Base-by-base conservation (phyloP, 1,140 invertebrate species). In the Zaprionus tsacasi region DNA sequence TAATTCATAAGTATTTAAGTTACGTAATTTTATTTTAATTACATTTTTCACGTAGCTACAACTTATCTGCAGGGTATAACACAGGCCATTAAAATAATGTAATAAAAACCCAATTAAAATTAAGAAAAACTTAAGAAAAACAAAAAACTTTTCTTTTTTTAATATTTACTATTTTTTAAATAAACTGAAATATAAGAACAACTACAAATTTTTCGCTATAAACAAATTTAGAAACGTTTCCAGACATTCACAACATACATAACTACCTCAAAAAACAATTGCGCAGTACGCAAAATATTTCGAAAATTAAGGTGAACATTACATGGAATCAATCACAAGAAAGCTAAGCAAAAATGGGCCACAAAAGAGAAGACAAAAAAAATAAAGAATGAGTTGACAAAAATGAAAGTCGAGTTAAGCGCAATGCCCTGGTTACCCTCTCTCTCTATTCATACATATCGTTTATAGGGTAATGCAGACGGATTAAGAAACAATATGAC, bases 401-500 rank as follows among this genome's bases (percentile, higher is more conserved):
- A 60, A 68, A 68, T n/a, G n/a, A n/a, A 63, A 15, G 15, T 43
- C n/a, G 40, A 43, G 40, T 43, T 43, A 6, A n/a, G n/a, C n/a
- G n/a, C n/a, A n/a, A n/a, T n/a, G n/a, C n/a, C n/a, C n/a, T n/a
- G n/a, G n/a, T n/a, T n/a, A 43, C 21, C 2, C 21, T 30, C 6
- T 0, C 27, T 5, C 3, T 30, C 3, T 30, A 30, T 30, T 3
- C 27, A 30, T 30, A 30, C 27, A 30, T 6, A 30, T 30, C 6
- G 27, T 30, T 25, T 63, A 35, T 52, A 60, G 36, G 35, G 35
- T 30, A 61, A 17, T 78, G 70, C 64, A 75, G 70, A 50, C 76
- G 85, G 82, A 86, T 86, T 87, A 76, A 86, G 76, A 81, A 79
- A 79, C 82, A 81, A 86, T 85, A 85, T 83, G 21, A 25, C 17